Evolutionary conservation across 2,113 vertebrate species (phyloP).

Genomic region (Eptatretus burgeri): DNA sequence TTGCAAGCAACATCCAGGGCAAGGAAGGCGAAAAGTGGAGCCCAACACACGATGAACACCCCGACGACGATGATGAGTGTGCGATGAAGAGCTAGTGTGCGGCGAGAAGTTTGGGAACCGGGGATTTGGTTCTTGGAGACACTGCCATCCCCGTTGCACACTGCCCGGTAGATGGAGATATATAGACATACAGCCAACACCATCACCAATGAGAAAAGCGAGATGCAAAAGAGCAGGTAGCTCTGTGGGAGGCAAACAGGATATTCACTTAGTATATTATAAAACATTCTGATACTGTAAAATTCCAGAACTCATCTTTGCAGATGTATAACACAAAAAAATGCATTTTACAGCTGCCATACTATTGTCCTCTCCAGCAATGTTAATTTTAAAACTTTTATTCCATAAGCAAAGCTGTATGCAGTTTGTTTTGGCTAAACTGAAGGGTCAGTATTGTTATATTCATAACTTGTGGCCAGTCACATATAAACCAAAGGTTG

Average conservation of each 20-base stretch:
- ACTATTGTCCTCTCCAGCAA: no score
- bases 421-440: no score
- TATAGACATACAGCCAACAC: slow-evolving; percentile 53
- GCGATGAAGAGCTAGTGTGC: slow-evolving; percentile 38
- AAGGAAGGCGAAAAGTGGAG: slow-evolving; percentile 50
- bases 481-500: no score
- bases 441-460: no score
- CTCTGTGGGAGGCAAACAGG: slow-evolving; percentile 10
- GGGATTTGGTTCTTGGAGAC: not conserved
- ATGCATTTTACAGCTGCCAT: no score
- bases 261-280: no score
- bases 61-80: slow-evolving; percentile 71
- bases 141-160: slow-evolving; percentile 13
- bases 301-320: no score
- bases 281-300: no score
- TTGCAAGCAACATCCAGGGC: slow-evolving; percentile 53
- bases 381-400: no score
- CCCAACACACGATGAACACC: slow-evolving; percentile 78
- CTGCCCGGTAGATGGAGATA: slow-evolving; percentile 52
- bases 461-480: no score
- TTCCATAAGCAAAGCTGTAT: no score
- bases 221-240: slow-evolving; percentile 53
- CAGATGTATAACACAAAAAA: no score
- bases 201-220: slow-evolving; percentile 51
- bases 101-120: not conserved